Base-by-base conservation (phyloP, 2,113 vertebrate genomes). In the Ginglymostoma cirratum region DNA sequence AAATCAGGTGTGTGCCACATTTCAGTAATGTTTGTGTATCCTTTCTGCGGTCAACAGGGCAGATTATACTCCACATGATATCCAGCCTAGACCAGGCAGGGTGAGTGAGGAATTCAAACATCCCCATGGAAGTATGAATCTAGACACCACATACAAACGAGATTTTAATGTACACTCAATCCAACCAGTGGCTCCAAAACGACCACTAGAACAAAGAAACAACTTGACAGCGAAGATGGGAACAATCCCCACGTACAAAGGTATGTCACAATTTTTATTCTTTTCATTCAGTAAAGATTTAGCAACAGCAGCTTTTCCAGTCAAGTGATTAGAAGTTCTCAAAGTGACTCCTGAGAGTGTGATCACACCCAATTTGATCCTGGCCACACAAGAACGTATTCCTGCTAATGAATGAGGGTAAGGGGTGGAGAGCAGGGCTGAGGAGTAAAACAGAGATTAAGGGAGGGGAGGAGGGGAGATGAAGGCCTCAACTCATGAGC, bases 81-180 rank as follows among this genome's bases (percentile, higher is more conserved):
- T 97, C 5, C 85, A 96, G 24, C 97, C 97, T 48, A 93, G 85
- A 96, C 97, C 96, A 96, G 0, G 17, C 48, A 96, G 96, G 93
- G 42, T 94, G 76, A 96, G 76, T 0, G 90, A 96, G 23, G 93
- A 96, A 0, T 80, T 78, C 0, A 0, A 96, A 95, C 97, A 96
- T 90, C 97, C 94, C 27, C 90, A 96, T 80, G 96, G 97, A 87
- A 95, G 7, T 21, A 97, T 97, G 97, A 97, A 97, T 96, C 96
- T 97, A 89, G 96, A 96, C 96, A 97, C 97, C 12, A 97, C 95
- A 0, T 97, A 97, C 19, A 98, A 96, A 70, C 96, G 97, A 67
- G 96, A 97, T 96, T 97, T 96, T 96, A 97, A 97, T 0, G 19
- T 80, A 19, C 96, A 96, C 30, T 2, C 95, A 10, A 0, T 96